Evolutionary conservation across 2,888 invertebrate species (phyloP).

Genomic region (Yponomeuta sedellus): DNA sequence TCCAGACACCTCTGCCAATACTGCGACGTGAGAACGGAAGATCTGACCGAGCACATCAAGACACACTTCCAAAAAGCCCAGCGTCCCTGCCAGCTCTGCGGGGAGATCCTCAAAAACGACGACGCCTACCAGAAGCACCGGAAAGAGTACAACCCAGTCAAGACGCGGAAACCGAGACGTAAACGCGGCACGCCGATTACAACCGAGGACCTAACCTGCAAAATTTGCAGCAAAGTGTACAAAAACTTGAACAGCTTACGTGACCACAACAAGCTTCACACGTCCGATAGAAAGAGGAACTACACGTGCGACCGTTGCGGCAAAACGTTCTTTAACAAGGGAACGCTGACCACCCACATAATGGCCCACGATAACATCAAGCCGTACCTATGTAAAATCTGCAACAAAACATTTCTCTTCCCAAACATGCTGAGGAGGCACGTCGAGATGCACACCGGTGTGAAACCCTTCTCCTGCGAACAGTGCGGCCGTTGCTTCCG

Average conservation of each 20-base stretch:
- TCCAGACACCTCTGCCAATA: slow-evolving; percentile 38
- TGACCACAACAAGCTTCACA: slow-evolving; percentile 79
- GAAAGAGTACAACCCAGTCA: slow-evolving; percentile 41
- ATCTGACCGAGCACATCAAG: slow-evolving; percentile 33
- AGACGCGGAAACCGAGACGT: slow-evolving; percentile 45
- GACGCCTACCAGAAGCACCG: slow-evolving; percentile 46
- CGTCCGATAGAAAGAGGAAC: slow-evolving; percentile 57
- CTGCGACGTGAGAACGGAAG: slow-evolving; percentile 23
- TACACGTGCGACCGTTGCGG: slow-evolving; percentile 67
- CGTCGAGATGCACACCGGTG: slow-evolving; percentile 63
- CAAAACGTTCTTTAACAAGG: slow-evolving; percentile 65
- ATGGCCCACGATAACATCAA: slow-evolving; percentile 60
- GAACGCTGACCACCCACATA: slow-evolving; percentile 61
- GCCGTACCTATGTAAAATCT: slow-evolving; percentile 60
- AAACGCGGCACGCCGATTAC: slow-evolving; percentile 57
- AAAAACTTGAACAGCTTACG: slow-evolving; percentile 44
- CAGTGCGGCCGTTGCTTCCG: slow-evolving; percentile 68
- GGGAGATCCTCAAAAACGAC: slow-evolving; percentile 51
- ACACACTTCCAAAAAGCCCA: slow-evolving; percentile 41
- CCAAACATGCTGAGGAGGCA: slow-evolving; percentile 63
- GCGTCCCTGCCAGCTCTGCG: slow-evolving; percentile 47
- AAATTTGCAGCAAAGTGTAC: slow-evolving; percentile 56
- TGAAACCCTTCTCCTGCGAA: slow-evolving; percentile 63
- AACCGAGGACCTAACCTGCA: slow-evolving; percentile 56
- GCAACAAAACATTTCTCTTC: slow-evolving; percentile 59